Conservation (phyloP, 2,113 vertebrate genomes). For the Pantherophis guttatus region DNA sequence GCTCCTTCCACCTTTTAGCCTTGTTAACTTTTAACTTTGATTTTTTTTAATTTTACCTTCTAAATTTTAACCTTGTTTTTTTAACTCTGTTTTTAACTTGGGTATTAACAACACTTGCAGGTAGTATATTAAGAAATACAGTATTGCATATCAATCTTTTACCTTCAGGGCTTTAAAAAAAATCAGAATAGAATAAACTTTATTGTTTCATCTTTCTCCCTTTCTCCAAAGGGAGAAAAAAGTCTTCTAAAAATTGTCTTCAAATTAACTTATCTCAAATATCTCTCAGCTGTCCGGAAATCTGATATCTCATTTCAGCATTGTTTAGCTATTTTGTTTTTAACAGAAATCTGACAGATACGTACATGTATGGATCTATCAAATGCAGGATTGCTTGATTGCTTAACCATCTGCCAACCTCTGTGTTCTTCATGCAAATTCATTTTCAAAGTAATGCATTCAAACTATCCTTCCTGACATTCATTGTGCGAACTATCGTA, state of each 20-base stretch:
- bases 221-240: not conserved
- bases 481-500: constrained; percentile 42
- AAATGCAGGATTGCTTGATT: constrained; percentile 48
- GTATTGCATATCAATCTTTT: not conserved
- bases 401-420: constrained; percentile 49
- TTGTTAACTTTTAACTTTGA: not conserved
- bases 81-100: not conserved
- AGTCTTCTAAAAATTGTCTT: constrained; percentile 10
- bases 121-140: not conserved
- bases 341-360: constrained; percentile 49
- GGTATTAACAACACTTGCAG: not conserved
- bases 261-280: constrained; percentile 54
- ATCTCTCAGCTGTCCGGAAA: constrained; percentile 20
- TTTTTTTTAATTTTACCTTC: not conserved
- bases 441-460: constrained; percentile 43
- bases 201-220: not conserved
- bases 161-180: not conserved
- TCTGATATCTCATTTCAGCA: constrained; percentile 38
- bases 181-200: not conserved
- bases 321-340: constrained; percentile 53
- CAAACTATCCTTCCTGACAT: constrained; percentile 59
- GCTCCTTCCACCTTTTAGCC: not conserved
- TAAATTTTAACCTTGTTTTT: not conserved
- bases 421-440: not conserved
- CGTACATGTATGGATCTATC: not conserved